Conservation (phyloP, 2,888 invertebrate species). For the Amiota mariae region DNA sequence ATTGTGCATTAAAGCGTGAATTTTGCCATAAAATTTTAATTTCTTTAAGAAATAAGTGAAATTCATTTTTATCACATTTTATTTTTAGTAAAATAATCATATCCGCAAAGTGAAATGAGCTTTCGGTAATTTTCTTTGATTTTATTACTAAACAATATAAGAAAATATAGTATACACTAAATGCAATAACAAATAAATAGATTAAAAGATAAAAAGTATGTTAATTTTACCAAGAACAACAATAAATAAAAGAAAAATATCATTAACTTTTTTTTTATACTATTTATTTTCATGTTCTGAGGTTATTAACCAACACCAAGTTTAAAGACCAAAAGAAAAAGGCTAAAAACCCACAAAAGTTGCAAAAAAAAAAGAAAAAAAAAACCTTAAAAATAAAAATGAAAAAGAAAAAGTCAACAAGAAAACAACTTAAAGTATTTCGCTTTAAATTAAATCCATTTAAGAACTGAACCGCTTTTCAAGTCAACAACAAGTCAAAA, state of each 20-base stretch:
- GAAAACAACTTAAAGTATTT: conserved; percentile 1
- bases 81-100: conserved; percentile 13
- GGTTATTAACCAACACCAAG: conserved; percentile 1
- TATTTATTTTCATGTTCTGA: not conserved
- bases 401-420: not conserved
- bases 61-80: conserved; percentile 5
- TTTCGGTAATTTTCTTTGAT: conserved; percentile 17
- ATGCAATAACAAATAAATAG: no score
- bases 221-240: conserved; percentile 1
- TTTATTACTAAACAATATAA: not conserved
- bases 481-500: conserved; percentile 3
- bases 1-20: conserved; percentile 18
- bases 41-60: not conserved
- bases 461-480: not conserved
- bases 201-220: no score
- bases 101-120: conserved; percentile 5
- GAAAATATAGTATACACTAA: no score
- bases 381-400: not conserved
- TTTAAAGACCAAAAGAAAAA: not conserved
- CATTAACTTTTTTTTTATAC: not conserved
- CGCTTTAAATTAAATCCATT: not conserved
- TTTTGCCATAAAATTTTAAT: conserved; percentile 5
- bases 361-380: not conserved
- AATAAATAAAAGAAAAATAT: not conserved
- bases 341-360: not conserved